phyloP scores from a whole-genome alignment of 2,113 vertebrate genomes.

The Hemiprocne comata region DNA sequence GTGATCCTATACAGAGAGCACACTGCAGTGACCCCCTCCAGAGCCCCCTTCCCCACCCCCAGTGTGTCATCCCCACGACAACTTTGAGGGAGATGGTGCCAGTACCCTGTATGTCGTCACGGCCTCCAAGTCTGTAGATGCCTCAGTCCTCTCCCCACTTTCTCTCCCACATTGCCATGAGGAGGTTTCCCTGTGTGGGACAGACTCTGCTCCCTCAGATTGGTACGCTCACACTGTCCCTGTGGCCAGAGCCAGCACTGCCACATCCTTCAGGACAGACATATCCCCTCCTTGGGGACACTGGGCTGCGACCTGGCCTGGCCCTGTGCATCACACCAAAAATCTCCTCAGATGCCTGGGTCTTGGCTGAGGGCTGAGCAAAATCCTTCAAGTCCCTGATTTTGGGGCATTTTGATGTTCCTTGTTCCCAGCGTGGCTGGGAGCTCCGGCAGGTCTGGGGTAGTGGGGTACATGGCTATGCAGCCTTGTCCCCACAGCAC shows the following conservation, averaged over 20 bases:
- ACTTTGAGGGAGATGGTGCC: fast-evolving
- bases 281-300: fast-evolving
- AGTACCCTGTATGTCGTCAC: fast-evolving
- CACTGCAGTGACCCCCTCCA: neutral
- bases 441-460: neutral
- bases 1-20: neutral
- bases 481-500: fast-evolving
- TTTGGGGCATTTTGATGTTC: no score
- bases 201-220: fast-evolving
- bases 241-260: neutral
- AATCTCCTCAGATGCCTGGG: neutral
- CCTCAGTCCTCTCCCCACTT: neutral
- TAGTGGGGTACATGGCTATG: fast-evolving
- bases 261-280: neutral
- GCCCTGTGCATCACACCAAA: fast-evolving
- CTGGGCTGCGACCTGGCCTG: fast-evolving
- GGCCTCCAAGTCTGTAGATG: neutral
- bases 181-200: neutral
- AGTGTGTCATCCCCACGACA: neutral
- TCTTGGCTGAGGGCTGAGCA: neutral
- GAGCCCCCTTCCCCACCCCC: no score
- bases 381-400: neutral
- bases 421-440: fast-evolving
- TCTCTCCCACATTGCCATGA: neutral
- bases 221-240: neutral